phyloP scores from a whole-genome alignment of 2,797 vertebrate genomes.

The Cheirogaleus major region DNA sequence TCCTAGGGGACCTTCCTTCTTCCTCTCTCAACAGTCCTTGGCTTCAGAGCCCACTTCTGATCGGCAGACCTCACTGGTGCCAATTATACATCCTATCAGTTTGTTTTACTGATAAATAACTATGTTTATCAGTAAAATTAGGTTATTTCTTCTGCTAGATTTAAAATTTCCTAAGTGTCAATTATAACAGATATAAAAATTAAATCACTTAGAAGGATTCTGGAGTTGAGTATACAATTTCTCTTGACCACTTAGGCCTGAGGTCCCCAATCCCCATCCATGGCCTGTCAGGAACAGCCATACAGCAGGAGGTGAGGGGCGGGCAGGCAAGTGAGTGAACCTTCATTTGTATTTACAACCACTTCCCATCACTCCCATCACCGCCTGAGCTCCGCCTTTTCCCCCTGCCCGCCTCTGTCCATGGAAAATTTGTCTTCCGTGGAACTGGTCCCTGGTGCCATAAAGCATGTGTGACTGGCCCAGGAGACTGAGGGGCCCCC shows the following conservation, averaged over 20 bases:
- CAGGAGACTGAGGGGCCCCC: fast-evolving
- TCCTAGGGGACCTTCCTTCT: not conserved
- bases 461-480: not conserved
- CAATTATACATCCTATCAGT: not conserved
- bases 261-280: too few relatives aligned
- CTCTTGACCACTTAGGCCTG: not conserved
- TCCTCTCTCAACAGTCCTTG: not conserved
- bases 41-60: not conserved
- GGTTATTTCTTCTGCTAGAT: not conserved
- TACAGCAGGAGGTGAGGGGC: too few relatives aligned
- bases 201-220: not conserved
- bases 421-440: too few relatives aligned
- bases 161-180: conserved; percentile 1
- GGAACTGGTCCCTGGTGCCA: too few relatives aligned
- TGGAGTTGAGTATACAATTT: not conserved
- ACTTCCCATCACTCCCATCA: too few relatives aligned
- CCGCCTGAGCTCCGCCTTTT: too few relatives aligned
- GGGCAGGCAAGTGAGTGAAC: too few relatives aligned
- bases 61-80: not conserved
- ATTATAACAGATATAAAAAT: not conserved
- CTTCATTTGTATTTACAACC: too few relatives aligned
- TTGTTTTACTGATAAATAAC: not conserved
- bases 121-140: not conserved
- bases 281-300: too few relatives aligned
- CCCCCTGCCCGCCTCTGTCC: too few relatives aligned